Conservation (phyloP, 2,888 invertebrate genomes). For the Parnassius apollo region DNA sequence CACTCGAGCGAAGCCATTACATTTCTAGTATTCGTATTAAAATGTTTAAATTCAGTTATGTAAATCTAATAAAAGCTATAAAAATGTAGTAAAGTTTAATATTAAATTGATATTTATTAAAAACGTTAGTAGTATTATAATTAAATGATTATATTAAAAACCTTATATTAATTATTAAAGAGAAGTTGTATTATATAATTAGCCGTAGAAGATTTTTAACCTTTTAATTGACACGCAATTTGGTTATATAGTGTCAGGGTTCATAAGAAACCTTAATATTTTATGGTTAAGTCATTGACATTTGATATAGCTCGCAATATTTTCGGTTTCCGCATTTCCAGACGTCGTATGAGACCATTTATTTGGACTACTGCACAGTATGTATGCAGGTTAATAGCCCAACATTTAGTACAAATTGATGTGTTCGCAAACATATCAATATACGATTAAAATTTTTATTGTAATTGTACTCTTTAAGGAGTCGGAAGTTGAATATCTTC, state of each 20-base stretch:
- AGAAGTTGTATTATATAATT: too few species aligned
- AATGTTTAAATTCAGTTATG: too few species aligned
- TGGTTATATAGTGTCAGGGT: slow-evolving; percentile 31
- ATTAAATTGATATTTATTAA: too few species aligned
- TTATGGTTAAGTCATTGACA: slow-evolving; percentile 38
- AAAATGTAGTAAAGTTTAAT: too few species aligned
- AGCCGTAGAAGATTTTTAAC: background rate
- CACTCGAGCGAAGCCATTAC: too few species aligned
- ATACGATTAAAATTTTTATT: background rate
- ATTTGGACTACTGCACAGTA: background rate
- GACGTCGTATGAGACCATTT: background rate
- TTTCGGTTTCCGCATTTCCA: slow-evolving; percentile 13
- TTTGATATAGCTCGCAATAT: slow-evolving; percentile 34
- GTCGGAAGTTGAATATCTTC: background rate
- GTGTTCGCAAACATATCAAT: background rate
- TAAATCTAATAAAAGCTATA: too few species aligned
- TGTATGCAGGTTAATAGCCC: background rate
- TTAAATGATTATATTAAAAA: too few species aligned
- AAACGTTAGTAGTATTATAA: too few species aligned
- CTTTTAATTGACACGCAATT: background rate
- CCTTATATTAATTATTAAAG: too few species aligned
- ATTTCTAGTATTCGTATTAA: too few species aligned
- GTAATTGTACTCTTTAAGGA: background rate
- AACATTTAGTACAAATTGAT: background rate
- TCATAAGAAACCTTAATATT: slow-evolving; percentile 28